Conservation (phyloP, 2,888 invertebrate species). For the Sesamia inferens region DNA sequence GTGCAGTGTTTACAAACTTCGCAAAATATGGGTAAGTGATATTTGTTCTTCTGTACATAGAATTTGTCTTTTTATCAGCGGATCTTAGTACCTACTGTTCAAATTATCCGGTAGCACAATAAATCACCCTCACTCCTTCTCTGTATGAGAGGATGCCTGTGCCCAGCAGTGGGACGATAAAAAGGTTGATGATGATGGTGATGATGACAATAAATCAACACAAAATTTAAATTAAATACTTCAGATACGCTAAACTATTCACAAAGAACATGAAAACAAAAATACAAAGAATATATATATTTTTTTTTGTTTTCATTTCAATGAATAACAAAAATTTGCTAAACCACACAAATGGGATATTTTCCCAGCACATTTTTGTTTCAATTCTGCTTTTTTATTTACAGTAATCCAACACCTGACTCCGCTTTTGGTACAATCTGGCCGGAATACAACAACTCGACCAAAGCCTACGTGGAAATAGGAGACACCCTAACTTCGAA, state of each 20-base stretch:
- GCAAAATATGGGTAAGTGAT: conserved; percentile 56
- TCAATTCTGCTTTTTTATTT: not conserved
- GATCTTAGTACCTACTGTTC: not conserved
- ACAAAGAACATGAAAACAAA: not conserved
- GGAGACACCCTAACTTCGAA: conserved; percentile 68
- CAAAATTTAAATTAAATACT: not conserved
- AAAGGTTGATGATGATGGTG: no score
- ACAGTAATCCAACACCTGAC: conserved; percentile 35
- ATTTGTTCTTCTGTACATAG: not conserved
- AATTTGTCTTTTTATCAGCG: not conserved
- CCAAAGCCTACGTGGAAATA: conserved; percentile 73
- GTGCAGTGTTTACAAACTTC: conserved; percentile 77
- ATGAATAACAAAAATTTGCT: not conserved
- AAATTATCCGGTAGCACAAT: not conserved
- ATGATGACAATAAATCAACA: not conserved
- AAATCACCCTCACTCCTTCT: not conserved
- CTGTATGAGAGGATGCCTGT: no score
- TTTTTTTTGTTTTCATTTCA: not conserved
- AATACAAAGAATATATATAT: not conserved
- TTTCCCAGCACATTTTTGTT: not conserved
- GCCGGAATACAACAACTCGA: conserved; percentile 72
- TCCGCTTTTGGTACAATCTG: conserved; percentile 65
- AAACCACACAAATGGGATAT: not conserved
- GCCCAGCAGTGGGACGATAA: no score
- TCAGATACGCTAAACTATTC: not conserved